Evolutionary conservation across 2,888 invertebrate species (phyloP).

Genomic region (Drosophila demipolita): DNA sequence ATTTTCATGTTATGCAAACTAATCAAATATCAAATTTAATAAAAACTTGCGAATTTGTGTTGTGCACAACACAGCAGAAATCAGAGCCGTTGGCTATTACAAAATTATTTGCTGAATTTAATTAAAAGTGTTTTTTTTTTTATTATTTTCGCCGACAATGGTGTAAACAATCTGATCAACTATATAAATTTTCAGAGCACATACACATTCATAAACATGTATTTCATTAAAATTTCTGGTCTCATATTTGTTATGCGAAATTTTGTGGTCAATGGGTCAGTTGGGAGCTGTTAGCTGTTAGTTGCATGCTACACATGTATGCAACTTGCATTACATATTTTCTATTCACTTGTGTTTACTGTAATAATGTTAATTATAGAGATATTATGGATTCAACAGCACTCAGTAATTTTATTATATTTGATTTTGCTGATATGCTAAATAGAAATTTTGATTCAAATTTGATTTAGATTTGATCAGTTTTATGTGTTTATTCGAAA

Average conservation of each 20-base stretch:
- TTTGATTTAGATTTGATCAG: neutral
- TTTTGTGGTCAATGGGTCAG: constrained; percentile 14
- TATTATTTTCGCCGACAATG: constrained; percentile 32
- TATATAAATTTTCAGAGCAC: neutral
- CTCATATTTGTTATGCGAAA: constrained; percentile 10
- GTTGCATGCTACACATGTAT: constrained; percentile 12
- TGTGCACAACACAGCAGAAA: constrained; percentile 38
- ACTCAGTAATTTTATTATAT: neutral
- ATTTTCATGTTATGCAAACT: constrained; percentile 65
- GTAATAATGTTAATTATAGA: constrained; percentile 55
- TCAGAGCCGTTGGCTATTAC: constrained; percentile 52
- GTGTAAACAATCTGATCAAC: constrained; percentile 40
- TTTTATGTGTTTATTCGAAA: neutral
- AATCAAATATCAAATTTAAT: constrained; percentile 67
- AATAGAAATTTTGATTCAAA: neutral
- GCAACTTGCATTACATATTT: constrained; percentile 15
- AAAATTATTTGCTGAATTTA: constrained; percentile 68
- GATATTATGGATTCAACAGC: constrained; percentile 9
- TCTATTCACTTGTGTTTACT: constrained; percentile 45
- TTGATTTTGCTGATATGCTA: neutral
- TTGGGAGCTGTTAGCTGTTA: constrained; percentile 26
- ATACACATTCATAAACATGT: neutral
- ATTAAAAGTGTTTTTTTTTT: constrained; percentile 68
- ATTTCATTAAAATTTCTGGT: constrained; percentile 7
- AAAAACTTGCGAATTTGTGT: constrained; percentile 13